Base-by-base conservation (phyloP, 30 jellyfish, hydroid and myxozoan genomes). In the Chrysaora quinquecirrha region DNA sequence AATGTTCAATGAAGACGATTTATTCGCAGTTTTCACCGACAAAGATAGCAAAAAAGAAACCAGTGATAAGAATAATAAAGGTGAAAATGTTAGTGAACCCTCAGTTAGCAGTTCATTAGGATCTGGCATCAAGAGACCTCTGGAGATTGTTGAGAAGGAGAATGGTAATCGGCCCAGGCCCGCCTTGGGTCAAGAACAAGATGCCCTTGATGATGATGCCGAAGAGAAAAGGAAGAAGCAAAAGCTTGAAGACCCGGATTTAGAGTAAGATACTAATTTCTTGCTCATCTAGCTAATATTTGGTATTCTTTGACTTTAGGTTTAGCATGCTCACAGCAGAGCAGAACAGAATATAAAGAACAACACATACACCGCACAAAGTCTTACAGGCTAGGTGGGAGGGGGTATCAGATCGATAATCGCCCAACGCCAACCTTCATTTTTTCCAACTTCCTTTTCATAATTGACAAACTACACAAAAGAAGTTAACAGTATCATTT, bases 211-310 rank as follows among this genome's bases (percentile, higher is more conserved):
- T 2, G 29, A 3, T 19, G 68, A 52, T 3, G 25, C 24, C 9
- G 12, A 43, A 16, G 9, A 6, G 58, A 43, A 43, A 43, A 20
- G 29, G 68, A 52, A 52, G 29, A 52, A 20, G 19, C 68, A 52
- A 20, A 52, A 52, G 68, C 68, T 52, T 2, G 68, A 52, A 19
- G 68, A 52, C 68, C 68, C 68, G 4, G 68, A 52, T 25, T 4
- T 52, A 10, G 68, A 52, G 68, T 52, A 52, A 52, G 12, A 52
- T 52, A 6, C 16, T 43, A 43, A 9, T 6, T 43, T 43, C 12
- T 16, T 6, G 16, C 12, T 43, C 58, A 6, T 43, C 58, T 16
- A 43, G n/a, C n/a, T n/a, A n/a, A n/a, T n/a, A n/a, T n/a, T n/a
- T n/a, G n/a, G n/a, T n/a, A n/a, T n/a, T n/a, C n/a, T n/a, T n/a